Conservation (phyloP, 2,113 vertebrate species). For the Calonectris borealis region DNA sequence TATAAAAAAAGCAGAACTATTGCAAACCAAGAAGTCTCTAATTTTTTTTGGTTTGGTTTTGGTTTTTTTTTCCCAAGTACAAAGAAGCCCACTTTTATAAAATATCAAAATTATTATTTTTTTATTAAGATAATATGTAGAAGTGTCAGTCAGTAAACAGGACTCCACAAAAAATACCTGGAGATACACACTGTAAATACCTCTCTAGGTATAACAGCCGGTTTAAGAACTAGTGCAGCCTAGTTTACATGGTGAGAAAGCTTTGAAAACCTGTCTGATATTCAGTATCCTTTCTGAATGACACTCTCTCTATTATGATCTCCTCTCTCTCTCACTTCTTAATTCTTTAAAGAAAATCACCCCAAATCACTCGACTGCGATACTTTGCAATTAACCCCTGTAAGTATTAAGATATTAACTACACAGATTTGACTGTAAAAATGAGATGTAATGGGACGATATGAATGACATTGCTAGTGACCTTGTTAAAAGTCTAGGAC, state of each 20-base stretch:
- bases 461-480: neutral
- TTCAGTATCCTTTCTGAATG: neutral
- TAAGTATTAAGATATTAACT: neutral
- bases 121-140: neutral
- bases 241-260: neutral
- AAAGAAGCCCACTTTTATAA: neutral
- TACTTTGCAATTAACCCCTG: conserved; percentile 8
- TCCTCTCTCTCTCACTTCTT: neutral
- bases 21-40: neutral
- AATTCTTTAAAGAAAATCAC: neutral
- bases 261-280: neutral
- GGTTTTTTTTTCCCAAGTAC: neutral
- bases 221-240: neutral
- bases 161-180: neutral
- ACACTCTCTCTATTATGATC: neutral
- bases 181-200: neutral
- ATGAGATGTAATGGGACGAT: neutral
- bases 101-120: neutral
- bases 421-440: neutral
- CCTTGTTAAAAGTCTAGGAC: neutral
- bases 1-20: neutral
- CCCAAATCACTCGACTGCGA: neutral
- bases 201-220: neutral
- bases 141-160: neutral
- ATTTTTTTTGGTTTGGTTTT: neutral